Percentiles rank a stretch among this genome's conserved stretches.
Evolutionary conservation across 2,113 vertebrate genomes (phyloP).

Genomic region (Pedetes capensis): DNA sequence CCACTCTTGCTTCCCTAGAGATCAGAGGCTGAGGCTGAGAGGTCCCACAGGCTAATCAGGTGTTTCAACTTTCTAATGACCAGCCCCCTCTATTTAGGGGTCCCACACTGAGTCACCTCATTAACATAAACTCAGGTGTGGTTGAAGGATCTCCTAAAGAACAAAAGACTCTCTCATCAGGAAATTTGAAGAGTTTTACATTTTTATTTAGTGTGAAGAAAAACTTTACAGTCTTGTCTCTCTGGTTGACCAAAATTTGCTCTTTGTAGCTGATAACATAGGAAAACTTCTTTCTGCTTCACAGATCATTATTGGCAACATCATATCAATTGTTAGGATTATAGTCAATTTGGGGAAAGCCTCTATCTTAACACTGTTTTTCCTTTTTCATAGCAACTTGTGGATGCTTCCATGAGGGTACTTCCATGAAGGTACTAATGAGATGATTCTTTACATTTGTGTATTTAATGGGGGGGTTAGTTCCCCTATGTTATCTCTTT

Average conservation of each 20-base stretch:
- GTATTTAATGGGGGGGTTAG: too few species aligned
- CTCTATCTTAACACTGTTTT: neutral
- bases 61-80: neutral
- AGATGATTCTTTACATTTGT: slow-evolving; percentile 24
- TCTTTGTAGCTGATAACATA: neutral
- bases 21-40: neutral
- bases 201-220: neutral
- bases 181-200: neutral
- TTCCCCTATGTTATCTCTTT: too few species aligned
- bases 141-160: neutral
- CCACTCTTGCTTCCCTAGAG: neutral
- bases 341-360: neutral
- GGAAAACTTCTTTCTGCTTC: slow-evolving; percentile 2
- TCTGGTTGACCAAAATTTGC: neutral
- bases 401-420: neutral
- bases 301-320: neutral
- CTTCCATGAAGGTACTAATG: neutral
- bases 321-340: neutral
- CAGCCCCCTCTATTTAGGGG: neutral
- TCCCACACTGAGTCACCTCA: neutral
- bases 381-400: neutral
- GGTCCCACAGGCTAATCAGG: neutral
- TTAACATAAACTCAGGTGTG: neutral
- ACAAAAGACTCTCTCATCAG: neutral
- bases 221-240: neutral